Evolutionary conservation across 37 sponge, comb jelly and placozoan genomes (phyloP), one percentile per base, ranked within the genome.

Genomic region (Crambe crambe): DNA sequence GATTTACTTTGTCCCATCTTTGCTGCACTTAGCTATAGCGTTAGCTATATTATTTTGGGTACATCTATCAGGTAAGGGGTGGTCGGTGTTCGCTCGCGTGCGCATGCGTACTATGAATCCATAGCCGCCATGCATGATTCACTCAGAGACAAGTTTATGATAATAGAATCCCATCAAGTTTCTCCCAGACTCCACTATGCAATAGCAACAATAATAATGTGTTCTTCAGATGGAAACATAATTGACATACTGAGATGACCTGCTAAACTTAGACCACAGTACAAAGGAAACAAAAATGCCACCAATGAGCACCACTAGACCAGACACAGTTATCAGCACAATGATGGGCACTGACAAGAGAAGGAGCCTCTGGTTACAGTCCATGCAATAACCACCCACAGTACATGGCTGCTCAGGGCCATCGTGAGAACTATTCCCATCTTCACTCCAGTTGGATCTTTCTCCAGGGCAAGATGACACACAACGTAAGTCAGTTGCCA

Each of bases 381-480:
- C 37, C 38, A 76, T 35, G 37, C 79, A 79, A 56, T 79, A 79
- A 23, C 79, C 79, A 67, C 36, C 37, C 39, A 79, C 54, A 2
- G 34, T 42, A 66, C 79, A 79, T 0, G 41, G 2, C 44, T 68
- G 9, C 6, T 5, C 15, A 61, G 63, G 18, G 31, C n/a, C 36
- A 58, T 70, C 70, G 2, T 41, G 37, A 4, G 42, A 6, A 40
- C 26, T 42, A 41, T 70, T 70, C 70, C 41, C 23, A 41, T 40
- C n/a, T 12, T 4, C 41, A 2, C 27, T 30, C 6, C 34, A 20
- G 29, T 15, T 15, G 37, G 29, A 20, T 26, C 47, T 41, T 47
- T 3, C 37, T 70, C 42, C 70, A 3, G 81, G 81, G 59, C 87
- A 87, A 27, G 66, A 30, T 21, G 69, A 20, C 26, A 87, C 75